Evolutionary conservation across 2,113 vertebrate species (phyloP), one percentile per base, ranked within the genome.

Genomic region (Rallus limicola): DNA sequence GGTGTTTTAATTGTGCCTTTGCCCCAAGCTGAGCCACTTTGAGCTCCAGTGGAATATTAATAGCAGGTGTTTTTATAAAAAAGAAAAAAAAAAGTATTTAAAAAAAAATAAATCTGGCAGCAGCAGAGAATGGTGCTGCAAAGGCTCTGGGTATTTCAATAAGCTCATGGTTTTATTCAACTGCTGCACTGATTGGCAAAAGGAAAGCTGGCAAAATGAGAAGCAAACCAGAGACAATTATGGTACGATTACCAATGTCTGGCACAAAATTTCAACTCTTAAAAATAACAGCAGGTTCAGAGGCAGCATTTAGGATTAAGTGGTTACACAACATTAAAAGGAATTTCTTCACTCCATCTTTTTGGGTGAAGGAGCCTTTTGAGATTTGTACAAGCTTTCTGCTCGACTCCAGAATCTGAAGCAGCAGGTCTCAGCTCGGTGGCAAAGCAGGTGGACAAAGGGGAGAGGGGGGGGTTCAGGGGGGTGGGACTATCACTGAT

Each of bases 1-100:
- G 93, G 96, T 92, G 95, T 96, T 95, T 92, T 90, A 96, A 97
- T 96, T 96, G 98, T 98, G 98, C 98, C 98, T 98, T 98, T 97
- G 98, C 98, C 98, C 98, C 97, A 96, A 97, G 98, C 98, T 98
- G 98, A 98, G 98, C 98, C 97, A 97, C 96, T 97, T 97, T 78
- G 97, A 96, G 98, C 98, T 98, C 98, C 97, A 96, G 92, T 97
- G 97, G 96, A 97, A 96, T 95, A 94, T 92, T 96, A 96, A 94
- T 94, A 95, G 97, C 97, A 97, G 97, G 97, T 96, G 97, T 98
- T 98, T 98, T 98, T 98, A 98, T 98, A 97, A 24, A 53, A 53
- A 88, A 78, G 89, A 93, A 53, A 53, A 53, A 88, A 80, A 90
- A 93, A 55, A 29, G 72, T 90, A 26, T 83, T 90, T 11, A 62